Base-by-base conservation (phyloP, 2,888 invertebrate genomes). In the Mimas tiliae region DNA sequence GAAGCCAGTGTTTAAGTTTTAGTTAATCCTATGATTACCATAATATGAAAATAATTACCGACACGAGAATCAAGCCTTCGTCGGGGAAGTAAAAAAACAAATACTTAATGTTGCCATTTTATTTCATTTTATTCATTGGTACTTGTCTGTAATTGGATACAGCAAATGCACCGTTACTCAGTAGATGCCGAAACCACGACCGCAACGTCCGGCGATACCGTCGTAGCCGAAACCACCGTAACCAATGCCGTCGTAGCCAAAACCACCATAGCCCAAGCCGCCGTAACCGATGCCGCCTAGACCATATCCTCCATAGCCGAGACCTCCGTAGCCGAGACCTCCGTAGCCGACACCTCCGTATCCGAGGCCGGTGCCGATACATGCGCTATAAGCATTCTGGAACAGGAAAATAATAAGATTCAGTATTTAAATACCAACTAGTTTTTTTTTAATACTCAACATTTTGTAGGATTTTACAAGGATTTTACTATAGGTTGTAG, bases 131-230 rank as follows among this genome's bases (percentile, higher is more conserved):
- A 27, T 27, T 27, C 27, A 27, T 27, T 27, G 27, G 27, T 27
- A 27, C 27, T 27, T 27, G 27, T 3, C 27, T 27, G 27, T 27
- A 27, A 27, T 27, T 3, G 27, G 27, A 27, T 27, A 27, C 27
- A 27, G 27, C 27, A 27, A 27, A 27, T 1, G 1, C 4, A 27
- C 27, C 4, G 27, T 27, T 4, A 27, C 27, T 27, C 27, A 27
- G 27, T 27, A 27, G 27, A 27, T 4, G 27, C 4, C 1, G 27
- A 4, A 4, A 3, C 27, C 27, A 4, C 27, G 27, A 27, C 52
- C 52, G 12, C 19, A 38, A 63, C 68, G 66, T 38, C 71, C 72
- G 55, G 51, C 65, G 9, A 65, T 63, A 45, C 73, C 72, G n/a
- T 68, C 66, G 53, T 58, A 58, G n/a, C 58, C 64, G 14, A 34